Conservation (phyloP, 1,140 invertebrate species). For the Sesamia nonagrioides region DNA sequence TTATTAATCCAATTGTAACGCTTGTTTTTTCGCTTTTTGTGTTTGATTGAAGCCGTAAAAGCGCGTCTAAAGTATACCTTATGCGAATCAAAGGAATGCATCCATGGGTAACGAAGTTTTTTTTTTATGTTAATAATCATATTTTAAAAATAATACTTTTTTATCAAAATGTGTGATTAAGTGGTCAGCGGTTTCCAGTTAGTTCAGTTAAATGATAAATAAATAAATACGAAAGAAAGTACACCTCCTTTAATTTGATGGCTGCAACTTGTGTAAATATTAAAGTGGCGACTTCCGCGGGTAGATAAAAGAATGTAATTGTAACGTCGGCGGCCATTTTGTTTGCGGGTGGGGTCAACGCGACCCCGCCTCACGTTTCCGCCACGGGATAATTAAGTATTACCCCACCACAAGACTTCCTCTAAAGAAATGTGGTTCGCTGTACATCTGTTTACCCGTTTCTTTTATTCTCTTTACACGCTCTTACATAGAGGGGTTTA, state of each 20-base stretch:
- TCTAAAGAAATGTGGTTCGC: slow-evolving; percentile 73
- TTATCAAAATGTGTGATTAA: not conserved
- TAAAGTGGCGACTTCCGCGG: slow-evolving; percentile 73
- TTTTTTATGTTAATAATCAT: too few relatives aligned
- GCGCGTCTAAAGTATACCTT: not conserved
- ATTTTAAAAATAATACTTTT: too few relatives aligned
- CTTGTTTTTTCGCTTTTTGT: slow-evolving; percentile 40
- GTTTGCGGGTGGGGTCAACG: slow-evolving; percentile 81
- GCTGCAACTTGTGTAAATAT: slow-evolving; percentile 64
- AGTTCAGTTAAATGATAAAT: slow-evolving; percentile 54
- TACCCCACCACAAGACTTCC: slow-evolving; percentile 79
- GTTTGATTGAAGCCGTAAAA: slow-evolving; percentile 18
- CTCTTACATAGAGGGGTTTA: slow-evolving; percentile 13
- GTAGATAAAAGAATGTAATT: slow-evolving; percentile 78
- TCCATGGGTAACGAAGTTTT: not conserved
- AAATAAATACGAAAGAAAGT: slow-evolving; percentile 41
- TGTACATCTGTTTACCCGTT: slow-evolving; percentile 68
- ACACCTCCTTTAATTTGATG: slow-evolving; percentile 53
- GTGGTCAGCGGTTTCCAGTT: not conserved
- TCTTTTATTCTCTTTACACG: slow-evolving; percentile 50
- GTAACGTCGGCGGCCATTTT: slow-evolving; percentile 83
- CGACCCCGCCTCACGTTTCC: slow-evolving; percentile 85
- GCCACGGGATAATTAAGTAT: slow-evolving; percentile 84
- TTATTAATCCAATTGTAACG: slow-evolving; percentile 69
- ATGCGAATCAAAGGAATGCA: not conserved